phyloP scores from a whole-genome alignment of 2,797 vertebrate species.

The Crenuchus spilurus region DNA sequence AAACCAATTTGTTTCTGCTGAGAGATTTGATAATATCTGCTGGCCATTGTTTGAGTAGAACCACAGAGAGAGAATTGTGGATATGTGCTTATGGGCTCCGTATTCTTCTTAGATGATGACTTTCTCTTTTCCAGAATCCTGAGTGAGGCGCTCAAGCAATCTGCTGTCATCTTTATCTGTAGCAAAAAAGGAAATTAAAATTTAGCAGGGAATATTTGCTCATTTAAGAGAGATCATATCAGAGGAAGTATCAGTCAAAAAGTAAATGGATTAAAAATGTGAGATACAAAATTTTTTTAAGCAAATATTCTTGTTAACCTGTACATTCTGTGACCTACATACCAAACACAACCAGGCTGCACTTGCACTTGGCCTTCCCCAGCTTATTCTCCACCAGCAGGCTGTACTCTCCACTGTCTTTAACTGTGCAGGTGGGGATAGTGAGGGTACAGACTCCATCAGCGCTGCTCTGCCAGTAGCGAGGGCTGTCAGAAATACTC shows the following conservation, averaged over 20 bases:
- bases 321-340: conserved; percentile 19
- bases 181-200: conserved; percentile 18
- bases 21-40: conserved; percentile 1
- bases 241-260: neutral
- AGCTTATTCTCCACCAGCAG: conserved; percentile 71
- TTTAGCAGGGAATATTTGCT: neutral
- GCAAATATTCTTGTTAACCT: neutral
- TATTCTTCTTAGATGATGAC: conserved; percentile 62
- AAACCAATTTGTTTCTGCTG: neutral
- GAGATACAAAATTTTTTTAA: no score
- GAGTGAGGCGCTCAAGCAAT: conserved; percentile 64
- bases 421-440: conserved; percentile 65
- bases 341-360: conserved; percentile 64
- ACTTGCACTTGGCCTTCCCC: conserved; percentile 68
- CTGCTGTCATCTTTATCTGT: conserved; percentile 74
- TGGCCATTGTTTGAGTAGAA: neutral
- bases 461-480: conserved; percentile 69
- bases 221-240: neutral
- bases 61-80: neutral
- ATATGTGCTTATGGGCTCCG: neutral
- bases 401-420: conserved; percentile 64
- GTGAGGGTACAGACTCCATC: conserved; percentile 66
- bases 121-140: conserved; percentile 72
- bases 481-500: conserved; percentile 63
- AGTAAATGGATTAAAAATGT: no score